Base-by-base conservation (phyloP, 2,113 vertebrate species). In the Natator depressus region DNA sequence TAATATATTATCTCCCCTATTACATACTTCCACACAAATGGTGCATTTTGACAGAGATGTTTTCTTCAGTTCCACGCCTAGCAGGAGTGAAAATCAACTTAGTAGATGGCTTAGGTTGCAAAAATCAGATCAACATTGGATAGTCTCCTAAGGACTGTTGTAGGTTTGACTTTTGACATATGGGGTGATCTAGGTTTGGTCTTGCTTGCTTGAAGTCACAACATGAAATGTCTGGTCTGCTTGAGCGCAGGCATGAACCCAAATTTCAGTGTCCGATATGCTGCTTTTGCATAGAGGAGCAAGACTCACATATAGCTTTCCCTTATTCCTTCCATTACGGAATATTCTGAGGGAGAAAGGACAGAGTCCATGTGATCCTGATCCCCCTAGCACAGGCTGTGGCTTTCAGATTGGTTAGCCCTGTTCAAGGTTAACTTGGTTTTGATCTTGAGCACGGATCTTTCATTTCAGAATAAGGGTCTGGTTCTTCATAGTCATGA, bases 271-370 rank as follows among this genome's bases (percentile, higher is more conserved):
- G 31, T 46, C 72, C 14, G 16, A 8, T 4, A 2, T 76, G 31
- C 75, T 80, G 5, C 79, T 62, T 87, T 76, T 53, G 47, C 53
- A 57, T 53, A n/a, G 8, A 35, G n/a, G n/a, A 20, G 19, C 29
- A 22, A 46, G 13, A 38, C 7, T 24, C 1, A 8, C 11, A 1
- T 17, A 72, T 24, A 38, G 17, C 59, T 72, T 72, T 1, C 1
- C 79, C 82, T 84, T 84, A n/a, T 82, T 51, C 49, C 54, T 85
- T 16, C 2, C 12, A 1, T n/a, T 38, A 10, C 9, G 19, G 19
- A 72, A 38, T 38, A 38, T 72, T 72, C 10, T 72, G 16, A 72
- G 35, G 65, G 19, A 38, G n/a, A 22, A 4, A 38, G 65, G 10
- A 31, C 8, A 38, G 62, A 2, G 27, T 35, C 62, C 10, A 3